Percentiles rank a stretch among this genome's conserved stretches.
phyloP scores from a whole-genome alignment of 2,888 invertebrate genomes.

The Eurois occulta region DNA sequence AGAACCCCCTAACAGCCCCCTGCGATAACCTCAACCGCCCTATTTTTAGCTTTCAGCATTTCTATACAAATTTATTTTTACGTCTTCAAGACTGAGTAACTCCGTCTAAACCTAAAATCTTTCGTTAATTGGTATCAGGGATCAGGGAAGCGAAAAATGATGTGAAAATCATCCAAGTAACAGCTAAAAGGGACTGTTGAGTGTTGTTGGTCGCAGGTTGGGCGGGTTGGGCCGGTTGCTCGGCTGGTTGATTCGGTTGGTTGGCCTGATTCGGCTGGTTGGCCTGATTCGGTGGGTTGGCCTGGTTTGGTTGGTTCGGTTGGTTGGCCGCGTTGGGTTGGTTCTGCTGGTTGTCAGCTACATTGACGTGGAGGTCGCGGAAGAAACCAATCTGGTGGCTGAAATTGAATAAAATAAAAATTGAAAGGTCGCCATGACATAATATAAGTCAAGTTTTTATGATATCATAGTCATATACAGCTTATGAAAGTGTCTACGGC shows the following conservation, averaged over 20 bases:
- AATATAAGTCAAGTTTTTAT: not conserved
- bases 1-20: conserved; percentile 4
- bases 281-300: conserved; percentile 50
- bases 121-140: conserved; percentile 93
- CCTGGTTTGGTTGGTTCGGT: conserved; percentile 25
- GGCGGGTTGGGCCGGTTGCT: conserved; percentile 62
- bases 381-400: conserved; percentile 95
- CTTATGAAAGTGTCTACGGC: not conserved
- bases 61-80: conserved; percentile 55
- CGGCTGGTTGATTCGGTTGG: conserved; percentile 31
- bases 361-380: conserved; percentile 89
- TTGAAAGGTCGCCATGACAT: not conserved
- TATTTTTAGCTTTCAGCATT: conserved; percentile 54
- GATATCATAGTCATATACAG: not conserved
- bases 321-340: conserved; percentile 44
- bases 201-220: conserved; percentile 57
- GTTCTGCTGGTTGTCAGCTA: conserved; percentile 63
- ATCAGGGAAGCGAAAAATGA: conserved; percentile 98
- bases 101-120: conserved; percentile 25
- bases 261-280: conserved; percentile 46
- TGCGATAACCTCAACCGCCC: conserved; percentile 20
- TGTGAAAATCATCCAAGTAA: conserved; percentile 97
- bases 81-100: conserved; percentile 52
- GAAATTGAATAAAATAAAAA: conserved; percentile 44
- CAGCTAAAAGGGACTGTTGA: conserved; percentile 91